Evolutionary conservation across 2,888 invertebrate species (phyloP).

Genomic region (Nemotelus nigrinus): DNA sequence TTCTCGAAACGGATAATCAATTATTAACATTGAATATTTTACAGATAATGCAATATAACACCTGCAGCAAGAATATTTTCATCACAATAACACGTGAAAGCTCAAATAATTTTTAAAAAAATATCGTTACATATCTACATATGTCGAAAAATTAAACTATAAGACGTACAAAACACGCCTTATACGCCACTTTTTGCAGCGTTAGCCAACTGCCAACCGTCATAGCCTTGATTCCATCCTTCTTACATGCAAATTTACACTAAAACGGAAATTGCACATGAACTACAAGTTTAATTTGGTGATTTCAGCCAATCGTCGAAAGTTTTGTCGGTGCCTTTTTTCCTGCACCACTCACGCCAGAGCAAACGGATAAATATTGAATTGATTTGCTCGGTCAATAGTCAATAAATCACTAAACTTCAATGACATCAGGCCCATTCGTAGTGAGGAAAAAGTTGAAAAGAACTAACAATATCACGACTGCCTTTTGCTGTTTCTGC

Average conservation of each 20-base stretch:
- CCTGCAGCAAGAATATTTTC: too few species aligned
- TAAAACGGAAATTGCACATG: slow-evolving; percentile 20
- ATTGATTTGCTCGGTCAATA: slow-evolving; percentile 44
- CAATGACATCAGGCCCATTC: slow-evolving; percentile 42
- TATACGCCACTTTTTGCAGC: too few species aligned
- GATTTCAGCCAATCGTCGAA: slow-evolving; percentile 23
- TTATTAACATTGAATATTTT: too few species aligned
- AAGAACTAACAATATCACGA: slow-evolving; percentile 34
- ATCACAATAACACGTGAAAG: too few species aligned
- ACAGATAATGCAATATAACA: too few species aligned
- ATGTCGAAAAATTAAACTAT: too few species aligned
- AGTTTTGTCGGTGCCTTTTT: slow-evolving; percentile 4
- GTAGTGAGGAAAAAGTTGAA: slow-evolving; percentile 23
- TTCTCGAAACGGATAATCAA: too few species aligned
- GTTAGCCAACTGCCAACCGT: background rate
- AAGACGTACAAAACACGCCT: too few species aligned
- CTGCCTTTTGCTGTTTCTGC: slow-evolving; percentile 2
- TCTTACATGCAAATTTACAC: slow-evolving; percentile 27
- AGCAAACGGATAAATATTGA: slow-evolving; percentile 42
- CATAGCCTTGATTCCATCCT: background rate
- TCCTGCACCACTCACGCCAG: background rate
- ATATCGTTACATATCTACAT: too few species aligned
- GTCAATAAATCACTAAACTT: slow-evolving; percentile 44
- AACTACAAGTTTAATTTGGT: slow-evolving; percentile 39
- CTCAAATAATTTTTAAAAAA: too few species aligned